Base-by-base conservation (phyloP, 2,888 invertebrate genomes). In the Nezara viridula region DNA sequence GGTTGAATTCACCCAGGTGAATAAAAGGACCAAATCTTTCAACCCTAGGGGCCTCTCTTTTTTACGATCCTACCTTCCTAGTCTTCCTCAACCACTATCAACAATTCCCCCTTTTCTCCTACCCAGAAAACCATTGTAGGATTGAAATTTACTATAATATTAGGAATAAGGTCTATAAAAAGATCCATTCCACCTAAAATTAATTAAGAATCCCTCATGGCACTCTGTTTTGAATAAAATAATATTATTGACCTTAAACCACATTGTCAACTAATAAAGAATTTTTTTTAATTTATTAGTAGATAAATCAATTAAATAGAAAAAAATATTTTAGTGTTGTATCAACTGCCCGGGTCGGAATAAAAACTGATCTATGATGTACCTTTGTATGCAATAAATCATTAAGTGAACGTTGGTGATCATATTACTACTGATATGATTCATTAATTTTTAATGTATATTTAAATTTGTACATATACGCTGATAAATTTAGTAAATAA, bases 1-100 rank as follows among this genome's bases (percentile, higher is more conserved):
- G 66, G 32, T 73, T 73, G 66, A 73, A 73, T 73, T 37, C 66
- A 73, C 7, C 66, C 66, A 73, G 66, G 32, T 73, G 66, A 27
- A 73, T 73, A 73, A 73, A 73, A 73, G 66, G 66, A 37, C 66
- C 19, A 73, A 73, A 73, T 73, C 66, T 73, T 73, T 73, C 66
- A 73, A 37, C 66, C 66, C 14, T 21, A 37, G 2, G 2, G 66
- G 32, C 66, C 32, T 27, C 60, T 14, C 60, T 73, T 73, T 73
- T 73, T 73, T 73, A 37, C 37, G 37, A 12, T 7, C 66, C 1
- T 73, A 73, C 66, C 66, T 73, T 37, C 66, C 9, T 6, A 37
- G 66, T 73, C 66, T 73, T 21, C 37, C 66, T 73, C 66, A 73
- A 73, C 66, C 37, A 37, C 37, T 73, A 37, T 6, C 66, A 73